phyloP scores from a whole-genome alignment of 64 coral and sea anemone genomes.

The Actinia tenebrosa region DNA sequence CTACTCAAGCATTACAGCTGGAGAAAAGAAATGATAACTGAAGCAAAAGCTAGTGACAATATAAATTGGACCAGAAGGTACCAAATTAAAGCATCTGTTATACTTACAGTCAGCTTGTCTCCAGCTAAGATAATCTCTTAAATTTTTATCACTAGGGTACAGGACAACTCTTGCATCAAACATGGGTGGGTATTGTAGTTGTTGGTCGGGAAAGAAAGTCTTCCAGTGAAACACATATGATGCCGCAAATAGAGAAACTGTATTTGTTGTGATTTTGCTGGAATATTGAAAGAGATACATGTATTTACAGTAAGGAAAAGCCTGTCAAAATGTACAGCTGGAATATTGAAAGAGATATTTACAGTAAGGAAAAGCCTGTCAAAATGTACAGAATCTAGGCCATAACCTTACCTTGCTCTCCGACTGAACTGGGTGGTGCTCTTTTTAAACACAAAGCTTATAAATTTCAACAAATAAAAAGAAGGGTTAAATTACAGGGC shows the following conservation, averaged over 20 bases:
- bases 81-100: not conserved
- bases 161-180: conserved; percentile 95
- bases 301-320: not conserved
- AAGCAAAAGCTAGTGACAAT: not conserved
- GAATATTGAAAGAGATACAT: not conserved
- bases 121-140: conserved; percentile 98
- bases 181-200: conserved; percentile 86
- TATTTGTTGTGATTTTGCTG: conserved; percentile 93
- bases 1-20: no score
- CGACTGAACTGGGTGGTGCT: conserved; percentile 88
- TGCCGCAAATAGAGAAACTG: conserved; percentile 83
- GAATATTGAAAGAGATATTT: not conserved
- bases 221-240: conserved; percentile 94
- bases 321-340: conserved; percentile 4
- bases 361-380: not conserved
- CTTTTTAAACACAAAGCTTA: conserved; percentile 94
- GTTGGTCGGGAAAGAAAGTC: conserved; percentile 62
- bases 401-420: conserved; percentile 71
- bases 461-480: not conserved
- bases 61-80: not conserved
- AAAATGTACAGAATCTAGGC: not conserved
- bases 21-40: no score
- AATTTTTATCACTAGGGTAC: conserved; percentile 85
- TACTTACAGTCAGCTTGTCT: conserved; percentile 94
- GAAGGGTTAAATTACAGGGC: no score